Conservation (phyloP, 2,797 vertebrate species). For the Xiphophorus birchmanni region DNA sequence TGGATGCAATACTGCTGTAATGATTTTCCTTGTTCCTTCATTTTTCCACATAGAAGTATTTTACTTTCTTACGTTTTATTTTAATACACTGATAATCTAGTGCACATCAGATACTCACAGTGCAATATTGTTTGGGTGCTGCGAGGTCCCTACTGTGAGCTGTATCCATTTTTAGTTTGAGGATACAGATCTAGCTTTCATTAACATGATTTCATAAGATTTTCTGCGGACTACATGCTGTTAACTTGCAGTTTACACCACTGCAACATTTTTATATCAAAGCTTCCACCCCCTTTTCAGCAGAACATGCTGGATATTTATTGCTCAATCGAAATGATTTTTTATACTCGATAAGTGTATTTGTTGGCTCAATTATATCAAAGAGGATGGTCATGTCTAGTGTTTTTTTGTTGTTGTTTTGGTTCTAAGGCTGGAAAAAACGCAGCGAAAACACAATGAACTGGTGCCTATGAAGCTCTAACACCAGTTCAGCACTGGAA, state of each 20-base stretch:
- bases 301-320: constrained; percentile 4
- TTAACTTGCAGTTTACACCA: background rate
- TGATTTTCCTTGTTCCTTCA: background rate
- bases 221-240: background rate
- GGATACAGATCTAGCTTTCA: background rate
- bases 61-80: background rate
- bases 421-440: background rate
- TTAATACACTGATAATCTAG: background rate
- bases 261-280: background rate
- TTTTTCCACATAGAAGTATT: background rate
- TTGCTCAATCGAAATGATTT: background rate
- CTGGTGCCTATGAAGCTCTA: background rate
- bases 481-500: background rate
- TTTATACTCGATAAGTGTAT: background rate
- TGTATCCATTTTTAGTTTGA: background rate
- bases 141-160: background rate
- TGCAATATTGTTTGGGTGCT: background rate
- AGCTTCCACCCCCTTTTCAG: background rate
- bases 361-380: background rate
- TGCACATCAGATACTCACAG: background rate
- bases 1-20: background rate
- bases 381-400: background rate
- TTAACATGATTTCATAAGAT: background rate
- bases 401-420: background rate
- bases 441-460: background rate